Conservation (phyloP, 2,797 vertebrate species). For the Anolis apletophallus region DNA sequence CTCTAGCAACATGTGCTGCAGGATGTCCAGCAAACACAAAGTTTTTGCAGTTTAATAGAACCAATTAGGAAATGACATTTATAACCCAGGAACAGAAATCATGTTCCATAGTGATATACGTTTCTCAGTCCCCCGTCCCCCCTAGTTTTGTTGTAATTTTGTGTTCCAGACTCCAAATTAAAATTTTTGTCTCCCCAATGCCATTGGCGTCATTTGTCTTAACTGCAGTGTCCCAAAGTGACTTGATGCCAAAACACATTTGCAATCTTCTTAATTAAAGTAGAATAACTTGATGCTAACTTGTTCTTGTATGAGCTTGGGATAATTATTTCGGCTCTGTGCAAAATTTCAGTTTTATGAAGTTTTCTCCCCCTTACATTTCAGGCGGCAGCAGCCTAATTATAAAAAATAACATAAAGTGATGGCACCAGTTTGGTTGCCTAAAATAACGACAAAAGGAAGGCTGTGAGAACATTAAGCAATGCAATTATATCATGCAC, state of each 20-base stretch:
- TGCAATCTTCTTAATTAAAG: not conserved
- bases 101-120: too few relatives aligned
- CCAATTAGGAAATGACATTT: too few relatives aligned
- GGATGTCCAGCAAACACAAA: too few relatives aligned
- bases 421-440: not conserved
- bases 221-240: not conserved
- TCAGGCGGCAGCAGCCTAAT: not conserved
- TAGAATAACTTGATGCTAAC: not conserved
- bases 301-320: not conserved
- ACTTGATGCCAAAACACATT: not conserved
- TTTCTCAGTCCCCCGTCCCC: too few relatives aligned
- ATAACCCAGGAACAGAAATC: too few relatives aligned
- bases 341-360: accelerated
- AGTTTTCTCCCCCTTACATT: not conserved
- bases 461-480: conserved; percentile 5
- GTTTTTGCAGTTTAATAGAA: too few relatives aligned
- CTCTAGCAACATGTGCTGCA: too few relatives aligned
- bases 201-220: not conserved
- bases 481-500: not conserved
- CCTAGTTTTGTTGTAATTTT: not conserved
- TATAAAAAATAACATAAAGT: not conserved
- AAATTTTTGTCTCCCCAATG: too few relatives aligned
- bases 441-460: not conserved
- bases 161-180: too few relatives aligned
- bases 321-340: not conserved